Evolutionary conservation across 2,888 invertebrate species (phyloP).

Genomic region (Trachelus tabidus): DNA sequence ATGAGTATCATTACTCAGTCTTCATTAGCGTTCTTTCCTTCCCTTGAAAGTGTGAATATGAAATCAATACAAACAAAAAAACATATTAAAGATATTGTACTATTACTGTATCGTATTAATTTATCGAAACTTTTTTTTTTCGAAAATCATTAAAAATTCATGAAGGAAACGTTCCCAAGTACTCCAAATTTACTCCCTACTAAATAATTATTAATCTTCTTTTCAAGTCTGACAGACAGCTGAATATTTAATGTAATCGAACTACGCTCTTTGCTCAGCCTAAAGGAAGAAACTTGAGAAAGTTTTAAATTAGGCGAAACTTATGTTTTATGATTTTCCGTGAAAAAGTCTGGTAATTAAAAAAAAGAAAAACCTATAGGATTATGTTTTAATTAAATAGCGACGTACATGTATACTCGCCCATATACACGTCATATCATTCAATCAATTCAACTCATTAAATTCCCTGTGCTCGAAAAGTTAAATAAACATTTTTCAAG

Average conservation of each 20-base stretch:
- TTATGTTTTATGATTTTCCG: too few species aligned
- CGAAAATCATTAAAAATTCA: too few species aligned
- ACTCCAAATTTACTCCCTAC: not conserved
- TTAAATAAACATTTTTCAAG: not conserved
- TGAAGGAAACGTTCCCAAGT: not conserved
- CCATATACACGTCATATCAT: not conserved
- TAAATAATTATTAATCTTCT: not conserved
- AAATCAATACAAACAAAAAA: not conserved
- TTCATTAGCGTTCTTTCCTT: not conserved
- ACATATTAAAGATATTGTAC: not conserved
- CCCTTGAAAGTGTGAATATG: not conserved
- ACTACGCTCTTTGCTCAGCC: not conserved
- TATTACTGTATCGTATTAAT: too few species aligned
- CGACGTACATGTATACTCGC: not conserved
- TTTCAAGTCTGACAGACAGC: not conserved
- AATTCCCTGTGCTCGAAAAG: not conserved
- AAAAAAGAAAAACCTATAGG: not conserved
- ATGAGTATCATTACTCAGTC: constrained; percentile 31
- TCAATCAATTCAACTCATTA: not conserved
- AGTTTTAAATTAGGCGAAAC: not conserved
- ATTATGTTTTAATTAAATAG: not conserved
- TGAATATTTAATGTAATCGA: not conserved
- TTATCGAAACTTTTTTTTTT: too few species aligned
- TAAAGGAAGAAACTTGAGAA: not conserved
- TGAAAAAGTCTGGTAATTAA: not conserved